These are phyloP conservation scores for Hippocampus mohnikei DNA, from an alignment of 2,113 vertebrate genomes.

Conservation along the genomic window DNA sequence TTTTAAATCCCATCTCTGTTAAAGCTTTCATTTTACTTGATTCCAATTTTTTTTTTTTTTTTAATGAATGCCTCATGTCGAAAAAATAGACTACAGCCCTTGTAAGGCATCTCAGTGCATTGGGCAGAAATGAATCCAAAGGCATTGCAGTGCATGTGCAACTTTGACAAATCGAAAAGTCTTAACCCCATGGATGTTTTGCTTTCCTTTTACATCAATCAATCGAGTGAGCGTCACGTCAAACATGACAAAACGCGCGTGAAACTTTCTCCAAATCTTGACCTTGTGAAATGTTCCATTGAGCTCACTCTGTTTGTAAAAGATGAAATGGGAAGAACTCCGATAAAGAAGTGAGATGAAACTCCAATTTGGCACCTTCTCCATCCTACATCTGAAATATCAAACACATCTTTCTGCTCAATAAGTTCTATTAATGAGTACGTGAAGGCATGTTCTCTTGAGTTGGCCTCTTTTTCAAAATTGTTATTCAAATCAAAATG, in stretches of 20 bases:
- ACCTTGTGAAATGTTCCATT: neutral
- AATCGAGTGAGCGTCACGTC: neutral
- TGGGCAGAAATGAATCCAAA: no score
- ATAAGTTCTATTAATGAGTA: neutral
- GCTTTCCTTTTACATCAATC: neutral
- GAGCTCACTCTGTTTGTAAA: neutral
- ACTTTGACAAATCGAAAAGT: neutral
- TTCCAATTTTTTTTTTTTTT: no score
- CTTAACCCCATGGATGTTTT: neutral
- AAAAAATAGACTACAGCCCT: neutral
- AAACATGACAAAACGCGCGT: neutral
- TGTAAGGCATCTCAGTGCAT: neutral
- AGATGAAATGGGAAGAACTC: neutral
- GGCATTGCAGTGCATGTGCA: no score
- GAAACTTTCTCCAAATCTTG: neutral
- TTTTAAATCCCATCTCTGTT: neutral
- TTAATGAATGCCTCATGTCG: neutral
- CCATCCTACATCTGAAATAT: neutral
- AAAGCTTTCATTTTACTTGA: neutral
- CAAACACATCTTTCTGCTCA: neutral
- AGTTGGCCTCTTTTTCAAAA: neutral
- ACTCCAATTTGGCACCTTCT: neutral
- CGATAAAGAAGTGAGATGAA: neutral
- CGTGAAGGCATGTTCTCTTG: neutral
- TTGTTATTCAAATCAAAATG: constrained; percentile 3